Conservation (phyloP, 2,797 vertebrate species). For the Notolepis coatsorum region DNA sequence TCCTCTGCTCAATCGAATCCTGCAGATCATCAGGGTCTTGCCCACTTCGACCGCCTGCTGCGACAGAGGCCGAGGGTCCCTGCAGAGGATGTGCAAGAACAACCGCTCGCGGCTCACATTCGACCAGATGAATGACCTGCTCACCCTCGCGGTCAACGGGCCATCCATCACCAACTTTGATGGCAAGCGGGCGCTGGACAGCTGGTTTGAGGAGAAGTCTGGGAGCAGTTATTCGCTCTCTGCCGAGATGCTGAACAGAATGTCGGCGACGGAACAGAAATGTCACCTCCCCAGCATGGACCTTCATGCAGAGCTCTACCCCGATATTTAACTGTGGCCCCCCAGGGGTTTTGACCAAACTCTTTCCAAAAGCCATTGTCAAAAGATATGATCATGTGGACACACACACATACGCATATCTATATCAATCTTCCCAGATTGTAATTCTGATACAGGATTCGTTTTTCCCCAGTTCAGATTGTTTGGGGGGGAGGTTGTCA, state of each 20-base stretch:
- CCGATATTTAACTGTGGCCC: slow-evolving; percentile 83
- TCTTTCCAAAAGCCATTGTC: slow-evolving; percentile 30
- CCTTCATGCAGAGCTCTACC: slow-evolving; percentile 88
- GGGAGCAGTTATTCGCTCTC: slow-evolving; percentile 90
- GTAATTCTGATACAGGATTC: no score
- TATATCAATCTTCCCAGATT: slow-evolving; percentile 26
- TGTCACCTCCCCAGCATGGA: slow-evolving; percentile 86
- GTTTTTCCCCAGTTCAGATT: no score
- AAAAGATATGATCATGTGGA: slow-evolving; percentile 35
- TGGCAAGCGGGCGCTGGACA: slow-evolving; percentile 93
- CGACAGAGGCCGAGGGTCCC: slow-evolving; percentile 88
- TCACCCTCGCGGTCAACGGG: slow-evolving; percentile 91
- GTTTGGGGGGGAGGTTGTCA: no score
- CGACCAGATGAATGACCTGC: slow-evolving; percentile 93
- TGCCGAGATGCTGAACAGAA: slow-evolving; percentile 88
- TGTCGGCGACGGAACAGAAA: slow-evolving; percentile 89
- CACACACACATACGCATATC: no score
- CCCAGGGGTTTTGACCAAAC: slow-evolving; percentile 35
- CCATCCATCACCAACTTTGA: slow-evolving; percentile 91
- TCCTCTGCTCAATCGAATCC: slow-evolving; percentile 89
- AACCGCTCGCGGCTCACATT: slow-evolving; percentile 90
- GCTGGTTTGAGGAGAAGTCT: slow-evolving; percentile 98
- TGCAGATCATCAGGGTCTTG: slow-evolving; percentile 90
- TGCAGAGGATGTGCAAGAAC: slow-evolving; percentile 91
- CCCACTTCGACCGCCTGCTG: slow-evolving; percentile 92